Evolutionary conservation across 1,140 invertebrate genomes (phyloP).

Genomic region (Venustaconcha ellipsiformis): DNA sequence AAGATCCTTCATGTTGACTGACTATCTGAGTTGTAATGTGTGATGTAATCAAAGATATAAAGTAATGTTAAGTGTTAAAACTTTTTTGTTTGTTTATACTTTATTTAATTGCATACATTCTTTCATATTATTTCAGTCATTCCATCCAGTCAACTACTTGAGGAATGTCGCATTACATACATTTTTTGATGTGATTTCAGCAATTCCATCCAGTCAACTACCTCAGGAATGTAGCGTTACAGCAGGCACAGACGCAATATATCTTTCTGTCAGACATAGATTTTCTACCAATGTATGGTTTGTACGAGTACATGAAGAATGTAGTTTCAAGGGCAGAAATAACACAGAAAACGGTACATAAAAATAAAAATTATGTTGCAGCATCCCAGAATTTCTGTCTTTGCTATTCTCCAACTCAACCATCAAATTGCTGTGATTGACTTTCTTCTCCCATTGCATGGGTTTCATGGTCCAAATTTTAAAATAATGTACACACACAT

Average conservation of each 20-base stretch:
- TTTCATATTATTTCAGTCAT: constrained; percentile 75
- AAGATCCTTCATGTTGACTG: too few relatives aligned
- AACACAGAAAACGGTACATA: constrained; percentile 63
- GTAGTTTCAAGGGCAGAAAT: constrained; percentile 73
- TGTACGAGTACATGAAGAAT: constrained; percentile 82
- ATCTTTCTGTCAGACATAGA: constrained; percentile 93
- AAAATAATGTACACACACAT: too few relatives aligned
- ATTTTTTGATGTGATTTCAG: constrained; percentile 69
- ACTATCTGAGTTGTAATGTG: too few relatives aligned
- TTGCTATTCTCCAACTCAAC: too few relatives aligned
- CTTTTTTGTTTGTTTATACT: too few relatives aligned
- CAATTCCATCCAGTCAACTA: constrained; percentile 94
- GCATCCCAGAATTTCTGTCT: too few relatives aligned
- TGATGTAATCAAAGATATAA: too few relatives aligned
- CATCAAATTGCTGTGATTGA: too few relatives aligned
- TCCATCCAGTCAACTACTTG: constrained; percentile 93
- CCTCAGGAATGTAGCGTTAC: constrained; percentile 87
- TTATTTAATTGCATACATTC: background rate
- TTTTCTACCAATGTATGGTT: constrained; percentile 87
- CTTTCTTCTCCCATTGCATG: too few relatives aligned
- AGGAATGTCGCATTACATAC: constrained; percentile 79
- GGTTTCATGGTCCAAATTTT: too few relatives aligned
- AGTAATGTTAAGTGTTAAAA: too few relatives aligned
- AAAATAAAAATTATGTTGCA: constrained; percentile 41
- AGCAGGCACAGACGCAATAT: constrained; percentile 84